Evolutionary conservation across 2,113 vertebrate species (phyloP).

Genomic region (Anguilla rostrata): DNA sequence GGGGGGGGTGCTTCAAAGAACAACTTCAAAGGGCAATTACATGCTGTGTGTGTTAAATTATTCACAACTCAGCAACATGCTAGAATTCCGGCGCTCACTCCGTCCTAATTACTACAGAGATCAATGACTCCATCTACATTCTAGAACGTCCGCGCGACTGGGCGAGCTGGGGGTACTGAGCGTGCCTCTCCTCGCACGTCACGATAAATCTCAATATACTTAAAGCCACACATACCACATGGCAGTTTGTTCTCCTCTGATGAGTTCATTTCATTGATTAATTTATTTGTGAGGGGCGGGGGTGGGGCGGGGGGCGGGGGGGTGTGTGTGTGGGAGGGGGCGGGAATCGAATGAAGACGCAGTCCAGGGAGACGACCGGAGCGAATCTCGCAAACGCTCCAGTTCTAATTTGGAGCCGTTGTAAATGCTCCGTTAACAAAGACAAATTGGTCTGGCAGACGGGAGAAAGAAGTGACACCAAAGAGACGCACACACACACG

Average conservation of each 20-base stretch:
- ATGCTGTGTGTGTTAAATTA: slow-evolving; percentile 68
- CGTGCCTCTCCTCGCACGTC: slow-evolving; percentile 17
- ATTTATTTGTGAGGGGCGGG: slow-evolving; percentile 54
- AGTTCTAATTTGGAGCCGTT: slow-evolving; percentile 45
- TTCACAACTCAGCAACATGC: slow-evolving; percentile 63
- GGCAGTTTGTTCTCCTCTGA: slow-evolving; percentile 50
- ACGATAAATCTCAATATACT: slow-evolving; percentile 46
- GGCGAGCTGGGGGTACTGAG: slow-evolving; percentile 34
- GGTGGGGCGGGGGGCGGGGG: too few relatives aligned
- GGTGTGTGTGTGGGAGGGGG: too few relatives aligned
- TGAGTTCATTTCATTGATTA: slow-evolving; percentile 66
- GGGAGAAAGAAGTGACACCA: slow-evolving; percentile 47
- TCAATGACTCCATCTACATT: slow-evolving; percentile 52
- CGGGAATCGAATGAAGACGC: slow-evolving; percentile 59
- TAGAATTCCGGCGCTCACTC: slow-evolving; percentile 60
- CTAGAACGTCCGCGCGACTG: slow-evolving; percentile 31
- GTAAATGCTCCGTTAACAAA: slow-evolving; percentile 61
- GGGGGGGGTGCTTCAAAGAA: slow-evolving; percentile 57
- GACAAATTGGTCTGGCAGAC: slow-evolving; percentile 60
- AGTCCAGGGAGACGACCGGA: slow-evolving; percentile 50
- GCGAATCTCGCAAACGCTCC: slow-evolving; percentile 52
- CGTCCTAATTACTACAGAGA: slow-evolving; percentile 61
- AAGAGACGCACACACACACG: slow-evolving; percentile 39
- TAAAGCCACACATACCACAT: slow-evolving; percentile 57
- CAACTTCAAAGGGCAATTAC: slow-evolving; percentile 70